Conservation (phyloP, 1,140 invertebrate species). For the Drosophila novamexicana region DNA sequence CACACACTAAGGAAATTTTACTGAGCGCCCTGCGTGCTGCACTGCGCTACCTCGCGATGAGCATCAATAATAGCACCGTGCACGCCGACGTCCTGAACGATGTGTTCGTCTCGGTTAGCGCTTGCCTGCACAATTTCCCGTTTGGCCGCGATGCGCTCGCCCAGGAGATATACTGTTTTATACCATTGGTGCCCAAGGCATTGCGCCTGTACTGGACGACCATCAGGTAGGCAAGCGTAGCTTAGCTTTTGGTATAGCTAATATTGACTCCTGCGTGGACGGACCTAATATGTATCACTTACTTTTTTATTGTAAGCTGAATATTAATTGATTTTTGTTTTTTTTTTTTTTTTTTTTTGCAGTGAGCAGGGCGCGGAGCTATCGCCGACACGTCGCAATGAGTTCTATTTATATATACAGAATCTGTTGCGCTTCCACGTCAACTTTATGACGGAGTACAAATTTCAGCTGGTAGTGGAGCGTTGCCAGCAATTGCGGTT, state of each 20-base stretch:
- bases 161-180: constrained; percentile 16
- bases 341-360: background rate
- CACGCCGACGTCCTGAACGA: constrained; percentile 38
- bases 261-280: too few species aligned
- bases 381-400: constrained; percentile 64
- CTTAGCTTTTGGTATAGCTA: too few species aligned
- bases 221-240: constrained; percentile 29
- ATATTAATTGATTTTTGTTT: too few species aligned
- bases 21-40: constrained; percentile 30
- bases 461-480: background rate
- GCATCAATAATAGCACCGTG: background rate
- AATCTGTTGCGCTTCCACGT: constrained; percentile 61
- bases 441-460: constrained; percentile 50
- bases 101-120: constrained; percentile 48
- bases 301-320: too few species aligned
- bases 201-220: constrained; percentile 40
- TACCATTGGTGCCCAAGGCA: constrained; percentile 41
- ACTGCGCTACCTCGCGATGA: constrained; percentile 1
- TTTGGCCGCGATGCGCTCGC: constrained; percentile 48
- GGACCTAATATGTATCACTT: too few species aligned
- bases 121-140: constrained; percentile 57
- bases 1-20: constrained; percentile 25
- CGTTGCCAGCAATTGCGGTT: background rate
- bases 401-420: constrained; percentile 55
- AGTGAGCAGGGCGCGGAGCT: constrained; percentile 6